Base-by-base conservation (phyloP, 2,888 invertebrate genomes). In the Sthenelais limicola region DNA sequence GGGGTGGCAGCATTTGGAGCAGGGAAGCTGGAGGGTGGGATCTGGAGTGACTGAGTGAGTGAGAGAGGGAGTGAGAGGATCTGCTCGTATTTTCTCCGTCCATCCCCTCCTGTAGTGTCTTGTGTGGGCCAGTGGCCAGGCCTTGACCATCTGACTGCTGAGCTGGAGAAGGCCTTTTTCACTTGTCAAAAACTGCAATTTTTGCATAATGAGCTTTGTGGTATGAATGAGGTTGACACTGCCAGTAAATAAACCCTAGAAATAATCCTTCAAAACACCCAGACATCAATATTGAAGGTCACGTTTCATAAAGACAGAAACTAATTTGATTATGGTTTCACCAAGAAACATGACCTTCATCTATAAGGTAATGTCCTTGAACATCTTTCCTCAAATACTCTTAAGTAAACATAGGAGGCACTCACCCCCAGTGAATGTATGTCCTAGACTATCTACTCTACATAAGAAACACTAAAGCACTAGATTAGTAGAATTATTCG, bases 191-290 rank as follows among this genome's bases (percentile, higher is more conserved):
- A 62, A 62, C 43, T 62, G 62, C 62, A 62, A n/a, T 62, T 62
- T 62, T 62, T 62, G 62, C 62, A 62, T 62, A 38, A 35, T 38
- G 62, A 21, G 62, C 38, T 62, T 15, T 35, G 62, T 62, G 62
- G 62, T 62, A 62, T 62, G 62, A 62, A 62, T 62, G 62, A 62
- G 62, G 62, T 35, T 62, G 43, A 32, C 24, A 43, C 62, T 62
- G 62, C 62, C 62, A 62, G 62, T 62, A 62, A 38, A 3, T 21
- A 38, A 24, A 26, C 38, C 2, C 18, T 30, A 28, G 24, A 52
- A 52, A 15, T n/a, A n/a, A n/a, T n/a, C n/a, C n/a, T n/a, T n/a
- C n/a, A n/a, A n/a, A n/a, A n/a, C n/a, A n/a, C n/a, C n/a, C n/a
- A n/a, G n/a, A n/a, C n/a, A n/a, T n/a, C n/a, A n/a, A n/a, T n/a